Conservation (phyloP, 2,888 invertebrate genomes). For the Sicus ferrugineus region DNA sequence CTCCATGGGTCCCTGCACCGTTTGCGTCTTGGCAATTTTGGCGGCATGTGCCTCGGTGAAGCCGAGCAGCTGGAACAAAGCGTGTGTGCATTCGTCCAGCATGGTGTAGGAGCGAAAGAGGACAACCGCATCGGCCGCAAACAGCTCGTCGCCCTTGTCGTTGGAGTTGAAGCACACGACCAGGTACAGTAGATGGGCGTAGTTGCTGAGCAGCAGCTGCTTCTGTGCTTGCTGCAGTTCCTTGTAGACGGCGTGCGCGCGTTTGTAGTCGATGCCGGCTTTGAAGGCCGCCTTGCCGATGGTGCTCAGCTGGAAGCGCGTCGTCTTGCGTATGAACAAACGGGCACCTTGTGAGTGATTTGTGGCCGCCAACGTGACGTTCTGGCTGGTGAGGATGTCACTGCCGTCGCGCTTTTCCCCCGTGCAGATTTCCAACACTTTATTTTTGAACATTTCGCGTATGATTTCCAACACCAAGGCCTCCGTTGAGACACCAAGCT, state of each 20-base stretch:
- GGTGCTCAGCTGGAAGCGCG: constrained; percentile 69
- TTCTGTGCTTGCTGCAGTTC: constrained; percentile 79
- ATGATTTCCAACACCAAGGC: constrained; percentile 54
- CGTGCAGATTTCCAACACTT: constrained; percentile 52
- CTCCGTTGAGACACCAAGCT: constrained; percentile 52
- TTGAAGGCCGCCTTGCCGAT: constrained; percentile 85
- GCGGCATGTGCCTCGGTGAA: constrained; percentile 78
- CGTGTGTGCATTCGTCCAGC: constrained; percentile 72
- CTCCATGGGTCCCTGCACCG: constrained; percentile 67
- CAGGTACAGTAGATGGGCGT: constrained; percentile 86
- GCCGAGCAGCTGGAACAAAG: constrained; percentile 78
- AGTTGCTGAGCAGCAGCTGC: constrained; percentile 79
- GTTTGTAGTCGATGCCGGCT: constrained; percentile 81
- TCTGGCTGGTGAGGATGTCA: constrained; percentile 58
- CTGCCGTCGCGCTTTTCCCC: constrained; percentile 45
- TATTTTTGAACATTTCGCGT: constrained; percentile 61
- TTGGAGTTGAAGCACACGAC: constrained; percentile 66
- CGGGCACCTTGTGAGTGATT: constrained; percentile 45
- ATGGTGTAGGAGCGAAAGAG: constrained; percentile 69
- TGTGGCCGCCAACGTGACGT: constrained; percentile 42
- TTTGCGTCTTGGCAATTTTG: constrained; percentile 73
- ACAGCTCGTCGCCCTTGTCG: constrained; percentile 72
- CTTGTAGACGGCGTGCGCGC: constrained; percentile 75
- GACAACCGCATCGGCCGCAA: constrained; percentile 66
- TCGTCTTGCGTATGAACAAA: constrained; percentile 61